Evolutionary conservation across 2,113 vertebrate species (phyloP), one percentile per base, ranked within the genome.

Genomic region (Poeciliopsis prolifica): DNA sequence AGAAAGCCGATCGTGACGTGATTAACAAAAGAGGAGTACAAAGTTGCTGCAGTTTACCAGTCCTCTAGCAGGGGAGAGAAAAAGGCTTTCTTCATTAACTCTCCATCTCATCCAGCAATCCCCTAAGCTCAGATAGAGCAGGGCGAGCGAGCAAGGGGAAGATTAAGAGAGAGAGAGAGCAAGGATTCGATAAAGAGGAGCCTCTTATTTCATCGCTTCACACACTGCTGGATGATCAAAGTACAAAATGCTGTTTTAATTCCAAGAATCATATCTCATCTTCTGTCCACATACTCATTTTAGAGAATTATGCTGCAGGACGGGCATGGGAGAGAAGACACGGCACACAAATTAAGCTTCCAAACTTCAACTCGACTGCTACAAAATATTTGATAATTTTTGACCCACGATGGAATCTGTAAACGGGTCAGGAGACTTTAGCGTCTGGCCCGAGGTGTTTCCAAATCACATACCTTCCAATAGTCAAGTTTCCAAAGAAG

Each of bases 211-310:
- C 83, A 81, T 73, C 33, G 72, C 82, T 88, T 79, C 87, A 76
- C 86, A 84, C 80, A 81, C 75, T 87, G 84, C 79, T 77, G 67
- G 31, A 75, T 88, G 90, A 93, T 93, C 89, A 94, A 93, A 93
- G 89, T 79, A 81, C 79, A 88, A 90, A 91, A 92, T 87, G 86
- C 88, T 89, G 85, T 92, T 94, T 94, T 94, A 91, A 91, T 94
- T 93, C 82, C 78, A 85, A 86, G 87, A 92, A 92, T 89, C 87
- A 86, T 85, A 92, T 92, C 92, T 93, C 87, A 85, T 93, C 78
- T 89, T 76, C 71, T 86, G 85, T 91, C 84, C 86, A 92, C 86
- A 90, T 87, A 87, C 91, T 94, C 88, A 90, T 94, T 92, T 93
- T 82, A 76, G 71, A 88, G 88, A 87, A 86, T 81, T 82, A 77